Base-by-base conservation (phyloP, 2,888 invertebrate genomes). In the Callyntrura sp. region DNA sequence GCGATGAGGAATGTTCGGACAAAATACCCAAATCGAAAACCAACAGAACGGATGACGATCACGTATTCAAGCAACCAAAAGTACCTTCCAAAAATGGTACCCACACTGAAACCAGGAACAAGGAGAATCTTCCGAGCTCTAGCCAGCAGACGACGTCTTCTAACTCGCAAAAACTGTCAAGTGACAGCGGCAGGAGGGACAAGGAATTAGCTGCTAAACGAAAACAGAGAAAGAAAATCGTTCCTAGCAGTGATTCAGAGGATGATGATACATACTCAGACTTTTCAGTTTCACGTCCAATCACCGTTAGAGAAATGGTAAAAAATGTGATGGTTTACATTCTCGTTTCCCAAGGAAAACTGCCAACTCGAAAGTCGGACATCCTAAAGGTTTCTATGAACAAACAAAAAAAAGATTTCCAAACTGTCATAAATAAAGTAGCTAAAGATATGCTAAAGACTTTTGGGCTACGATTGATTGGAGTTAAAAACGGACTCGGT, bases 401-500 rank as follows among this genome's bases (percentile, higher is more conserved):
- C 17, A 60, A 73, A 14, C 90, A 90, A 62, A 3, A 48, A 0
- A 60, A 43, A 43, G 86, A 90, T 28, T 90, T 48, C 28, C n/a
- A n/a, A 23, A 55, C 9, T n/a, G 85, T 81, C 0, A 85, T 90
- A 6, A n/a, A 0, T 5, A 23, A 60, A 4, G 85, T 51, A 14
- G 35, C 17, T 5, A 28, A 70, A 12, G 14, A 2, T 6, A 62
- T 90, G 45, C 23, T 11, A 1, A 35, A 48, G 0, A 25, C 43
- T 48, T 90, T 90, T 82, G 90, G 90, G n/a, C 0, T 81, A 5
- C 14, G 48, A 20, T 48, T 90, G 70, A 35, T 82, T 45, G 90
- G 81, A 20, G 48, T 90, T 8, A 81, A 81, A 65, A 55, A 28
- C n/a, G 85, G 45, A 28, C 55, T n/a, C 20, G 55, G 9, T 17